Evolutionary conservation across 2,797 vertebrate species (phyloP), one percentile per base, ranked within the genome.

Genomic region (Gymnopithys bicolor): DNA sequence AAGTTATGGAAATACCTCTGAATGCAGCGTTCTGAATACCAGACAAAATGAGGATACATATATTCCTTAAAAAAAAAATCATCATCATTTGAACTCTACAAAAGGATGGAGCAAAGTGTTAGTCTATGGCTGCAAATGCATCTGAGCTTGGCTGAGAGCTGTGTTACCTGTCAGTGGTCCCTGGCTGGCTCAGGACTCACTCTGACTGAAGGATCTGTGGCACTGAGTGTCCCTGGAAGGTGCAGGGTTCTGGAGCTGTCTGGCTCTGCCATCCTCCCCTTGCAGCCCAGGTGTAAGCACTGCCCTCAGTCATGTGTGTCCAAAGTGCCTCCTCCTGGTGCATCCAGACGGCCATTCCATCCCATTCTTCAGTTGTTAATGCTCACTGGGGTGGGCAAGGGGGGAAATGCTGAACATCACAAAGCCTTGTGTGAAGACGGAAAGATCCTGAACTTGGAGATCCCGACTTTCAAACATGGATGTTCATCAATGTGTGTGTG

Each of bases 381-480:
- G 4, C 24, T 27, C 15, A 11, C n/a, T 35, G 41, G 37, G 53
- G 43, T 12, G 28, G 58, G 49, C 11, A 28, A 17, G 45, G 46
- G n/a, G 41, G 35, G 22, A 71, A 58, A 45, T 4, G 0, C 3
- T 4, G 4, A 67, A 2, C 33, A 22, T 27, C 11, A 9, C 41
- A 46, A 5, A 53, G 52, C 60, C 41, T 35, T 30, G 27, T 19
- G 8, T 9, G 22, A 53, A 30, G 68, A 86, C 45, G 18, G 63
- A 39, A 24, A 24, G 58, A 39, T 18, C 56, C 45, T 18, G 8
- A 66, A 32, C 19, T 12, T 13, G 5, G 25, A 56, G 46, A 80
- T 45, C 27, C n/a, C 0, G 3, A 30, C 49, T 81, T 33, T 51
- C 4, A 45, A 10, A 52, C 4, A 5, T 2, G 0, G 11, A 5